Evolutionary conservation across 2,888 invertebrate genomes (phyloP).

Genomic region (Drosophila testacea): DNA sequence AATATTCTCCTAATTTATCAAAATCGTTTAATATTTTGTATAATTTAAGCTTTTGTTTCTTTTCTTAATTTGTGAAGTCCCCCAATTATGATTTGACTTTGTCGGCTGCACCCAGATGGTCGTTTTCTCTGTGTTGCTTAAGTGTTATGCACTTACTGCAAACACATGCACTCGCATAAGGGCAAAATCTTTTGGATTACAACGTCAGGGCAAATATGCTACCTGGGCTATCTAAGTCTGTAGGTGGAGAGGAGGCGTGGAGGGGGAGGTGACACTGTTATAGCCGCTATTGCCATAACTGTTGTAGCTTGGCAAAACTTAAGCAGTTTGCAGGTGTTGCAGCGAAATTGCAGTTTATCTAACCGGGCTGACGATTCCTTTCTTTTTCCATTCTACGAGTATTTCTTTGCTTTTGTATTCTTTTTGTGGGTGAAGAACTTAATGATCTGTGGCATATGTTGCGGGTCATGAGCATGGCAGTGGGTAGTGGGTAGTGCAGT

Average conservation of each 20-base stretch:
- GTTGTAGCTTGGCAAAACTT: slow-evolving; percentile 65
- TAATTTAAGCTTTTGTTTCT: neutral
- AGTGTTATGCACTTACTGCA: slow-evolving; percentile 76
- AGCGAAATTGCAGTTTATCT: slow-evolving; percentile 79
- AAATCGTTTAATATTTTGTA: neutral
- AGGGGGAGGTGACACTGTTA: slow-evolving; percentile 41
- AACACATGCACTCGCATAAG: slow-evolving; percentile 61
- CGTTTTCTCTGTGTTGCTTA: slow-evolving; percentile 63
- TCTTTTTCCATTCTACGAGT: neutral
- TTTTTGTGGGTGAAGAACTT: slow-evolving; percentile 51
- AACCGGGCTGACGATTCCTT: slow-evolving; percentile 39
- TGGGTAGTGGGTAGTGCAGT: slow-evolving; percentile 2
- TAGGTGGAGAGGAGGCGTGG: neutral
- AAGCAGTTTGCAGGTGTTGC: slow-evolving; percentile 78
- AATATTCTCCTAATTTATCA: neutral
- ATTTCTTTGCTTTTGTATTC: neutral
- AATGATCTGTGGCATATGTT: slow-evolving; percentile 80
- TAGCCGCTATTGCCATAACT: slow-evolving; percentile 68
- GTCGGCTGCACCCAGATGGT: slow-evolving; percentile 64
- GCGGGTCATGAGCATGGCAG: slow-evolving; percentile 61
- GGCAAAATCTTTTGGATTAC: slow-evolving; percentile 75
- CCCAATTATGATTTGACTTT: slow-evolving; percentile 30
- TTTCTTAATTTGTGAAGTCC: neutral
- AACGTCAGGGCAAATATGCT: slow-evolving; percentile 66
- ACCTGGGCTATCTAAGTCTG: slow-evolving; percentile 10